Evolutionary conservation across 2,797 vertebrate species (phyloP).

Genomic region (Malacoraja senta): DNA sequence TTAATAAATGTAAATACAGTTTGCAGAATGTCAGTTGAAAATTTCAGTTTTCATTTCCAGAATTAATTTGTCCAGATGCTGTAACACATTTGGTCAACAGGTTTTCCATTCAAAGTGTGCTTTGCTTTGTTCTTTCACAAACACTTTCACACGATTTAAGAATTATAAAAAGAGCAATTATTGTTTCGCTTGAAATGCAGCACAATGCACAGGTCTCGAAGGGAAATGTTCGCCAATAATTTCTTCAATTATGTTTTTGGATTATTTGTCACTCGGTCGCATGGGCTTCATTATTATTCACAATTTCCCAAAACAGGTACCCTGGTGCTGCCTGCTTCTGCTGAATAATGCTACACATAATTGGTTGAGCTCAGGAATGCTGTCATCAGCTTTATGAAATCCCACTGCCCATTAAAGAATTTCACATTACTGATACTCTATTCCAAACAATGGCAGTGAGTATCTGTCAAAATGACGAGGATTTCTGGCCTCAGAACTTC

Average conservation of each 20-base stretch:
- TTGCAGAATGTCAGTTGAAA: neutral
- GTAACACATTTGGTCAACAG: neutral
- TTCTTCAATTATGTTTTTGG: neutral
- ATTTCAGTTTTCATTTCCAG: neutral
- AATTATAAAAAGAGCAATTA: neutral
- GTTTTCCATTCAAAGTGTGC: neutral
- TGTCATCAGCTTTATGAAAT: neutral
- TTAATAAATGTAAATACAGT: neutral
- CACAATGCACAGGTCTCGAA: neutral
- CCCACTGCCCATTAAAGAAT: neutral
- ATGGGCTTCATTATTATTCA: neutral
- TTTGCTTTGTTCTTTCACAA: neutral
- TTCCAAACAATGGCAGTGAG: neutral
- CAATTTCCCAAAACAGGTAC: neutral
- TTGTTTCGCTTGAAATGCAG: neutral
- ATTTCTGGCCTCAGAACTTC: neutral
- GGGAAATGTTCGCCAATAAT: neutral
- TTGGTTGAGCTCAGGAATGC: neutral
- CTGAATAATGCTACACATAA: neutral
- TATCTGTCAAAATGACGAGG: neutral
- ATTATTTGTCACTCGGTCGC: neutral
- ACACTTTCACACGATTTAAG: neutral
- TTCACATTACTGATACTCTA: neutral
- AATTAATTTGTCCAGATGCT: neutral
- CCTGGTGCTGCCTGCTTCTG: neutral